Base-by-base conservation (phyloP, 2,113 vertebrate species). In the Nesogale talazaci region DNA sequence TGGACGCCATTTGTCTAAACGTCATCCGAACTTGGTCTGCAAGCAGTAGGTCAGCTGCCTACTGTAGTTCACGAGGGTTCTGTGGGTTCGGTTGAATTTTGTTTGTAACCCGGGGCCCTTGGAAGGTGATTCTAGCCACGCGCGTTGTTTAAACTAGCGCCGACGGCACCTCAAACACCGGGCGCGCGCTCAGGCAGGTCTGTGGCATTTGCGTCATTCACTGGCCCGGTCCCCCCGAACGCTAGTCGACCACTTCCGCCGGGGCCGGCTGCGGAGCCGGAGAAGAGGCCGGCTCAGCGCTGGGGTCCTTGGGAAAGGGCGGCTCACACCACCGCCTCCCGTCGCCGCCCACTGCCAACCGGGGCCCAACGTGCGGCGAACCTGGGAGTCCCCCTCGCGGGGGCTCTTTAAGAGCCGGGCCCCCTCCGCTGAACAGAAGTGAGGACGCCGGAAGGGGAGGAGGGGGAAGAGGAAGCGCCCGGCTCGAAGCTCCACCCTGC, bases 371-470 rank as follows among this genome's bases (percentile, higher is more conserved):
- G 46, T 52, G 46, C 10, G 46, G 46, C 46, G 4, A 52, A 52
- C 46, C 46, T 52, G 10, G 5, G 46, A 52, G 46, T 52, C 9
- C 10, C 46, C 46, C 46, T 12, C 10, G 46, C 46, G 46, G 46
- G 42, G 42, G n/a, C n/a, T 20, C 19, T 59, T 15, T 15, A 59
- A 59, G 3, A 15, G 8, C 57, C 14, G 57, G 8, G 22, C 16
- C 22, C 46, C 59, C 19, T 16, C 59, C 19, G 22, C 59, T 22
- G 2, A 31, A 14, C 19, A 0, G 8, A 34, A 4, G 38, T 34
- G 3, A 15, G 3, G 40, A 2, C 1, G 1, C 63, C 8, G 20
- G 0, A 1, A 23, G 12, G 8, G 46, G 22, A 3, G 6, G 9
- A 1, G 4, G 2, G 74, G 22, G 72, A 61, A 61, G 14, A 20